These are phyloP conservation scores for Platyrinchus mystaceus DNA, from an alignment of 2,797 vertebrate species.

Conservation along the genomic window DNA sequence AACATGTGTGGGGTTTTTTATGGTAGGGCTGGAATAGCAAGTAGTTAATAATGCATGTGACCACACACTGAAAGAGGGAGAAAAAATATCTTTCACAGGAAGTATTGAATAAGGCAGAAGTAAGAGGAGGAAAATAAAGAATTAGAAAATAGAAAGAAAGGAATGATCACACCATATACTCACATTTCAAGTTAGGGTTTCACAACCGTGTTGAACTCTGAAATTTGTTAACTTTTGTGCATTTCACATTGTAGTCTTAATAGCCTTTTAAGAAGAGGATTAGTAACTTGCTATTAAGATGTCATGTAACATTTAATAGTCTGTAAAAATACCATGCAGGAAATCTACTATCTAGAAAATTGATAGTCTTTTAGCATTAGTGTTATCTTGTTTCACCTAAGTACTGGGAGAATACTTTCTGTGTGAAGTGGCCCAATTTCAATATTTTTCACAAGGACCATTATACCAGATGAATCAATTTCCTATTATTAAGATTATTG, in stretches of 20 bases:
- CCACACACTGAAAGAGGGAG: background rate
- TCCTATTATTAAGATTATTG: background rate
- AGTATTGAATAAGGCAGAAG: background rate
- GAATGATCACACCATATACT: background rate
- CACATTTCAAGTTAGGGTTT: background rate
- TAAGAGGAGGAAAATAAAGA: background rate
- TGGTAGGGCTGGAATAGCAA: background rate
- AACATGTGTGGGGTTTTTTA: background rate
- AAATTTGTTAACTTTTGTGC: background rate
- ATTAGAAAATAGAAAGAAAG: background rate
- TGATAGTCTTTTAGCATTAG: background rate
- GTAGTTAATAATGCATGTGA: constrained; percentile 27
- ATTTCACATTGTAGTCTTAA: background rate
- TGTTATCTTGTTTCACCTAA: background rate
- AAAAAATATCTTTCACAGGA: background rate
- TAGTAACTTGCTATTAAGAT: background rate
- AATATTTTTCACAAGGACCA: background rate
- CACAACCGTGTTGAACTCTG: background rate
- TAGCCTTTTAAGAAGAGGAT: background rate
- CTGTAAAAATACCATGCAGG: background rate
- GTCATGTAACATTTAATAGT: background rate
- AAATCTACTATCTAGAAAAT: background rate
- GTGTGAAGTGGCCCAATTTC: background rate
- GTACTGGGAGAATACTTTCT: background rate
- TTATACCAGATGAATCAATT: background rate